Base-by-base conservation (phyloP, 1,140 invertebrate genomes). In the Diplogasteroides magnus region DNA sequence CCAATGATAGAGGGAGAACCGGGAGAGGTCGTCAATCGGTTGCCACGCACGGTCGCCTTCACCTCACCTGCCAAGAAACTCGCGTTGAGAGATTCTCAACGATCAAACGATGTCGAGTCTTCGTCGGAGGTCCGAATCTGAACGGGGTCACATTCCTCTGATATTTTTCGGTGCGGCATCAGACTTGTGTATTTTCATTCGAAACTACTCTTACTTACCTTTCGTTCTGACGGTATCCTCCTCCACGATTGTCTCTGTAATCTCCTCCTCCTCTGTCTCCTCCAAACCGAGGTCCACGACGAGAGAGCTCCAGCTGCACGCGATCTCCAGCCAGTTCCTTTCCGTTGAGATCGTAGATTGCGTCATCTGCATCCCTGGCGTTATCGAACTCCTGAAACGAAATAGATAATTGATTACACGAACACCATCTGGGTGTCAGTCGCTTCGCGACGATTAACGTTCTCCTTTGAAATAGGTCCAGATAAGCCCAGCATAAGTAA, bases 81-180 rank as follows among this genome's bases (percentile, higher is more conserved):
- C 94, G 89, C 78, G 92, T 96, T 37, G 94, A 97, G 25, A 98
- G 87, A 86, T 98, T 98, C 85, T 98, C 94, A 73, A 98, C 93
- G 81, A 95, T 90, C 59, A 98, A 87, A 69, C 95, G 89, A 84
- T 97, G 92, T 83, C 97, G 93, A 74, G 96, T 98, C 76, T 95
- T 89, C 73, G 93, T 93, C 64, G 95, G 94, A 78, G 94, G 95
- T 73, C 94, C 95, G 87, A 97, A 98, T 86, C 77, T 76, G 74
- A 94, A 93, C 57, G 2, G 63, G 63, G 19, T 65, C 63, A 11
- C 63, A 61, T 29, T 55, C 63, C n/a, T n/a, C n/a, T n/a, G n/a
- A n/a, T n/a, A n/a, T n/a, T n/a, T n/a, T n/a, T n/a, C n/a, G n/a
- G n/a, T n/a, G n/a, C n/a, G n/a, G n/a, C n/a, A n/a, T n/a, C n/a